These are phyloP conservation scores for Hemiprocne comata DNA, from an alignment of 2,113 vertebrate genomes.

Conservation along the genomic window DNA sequence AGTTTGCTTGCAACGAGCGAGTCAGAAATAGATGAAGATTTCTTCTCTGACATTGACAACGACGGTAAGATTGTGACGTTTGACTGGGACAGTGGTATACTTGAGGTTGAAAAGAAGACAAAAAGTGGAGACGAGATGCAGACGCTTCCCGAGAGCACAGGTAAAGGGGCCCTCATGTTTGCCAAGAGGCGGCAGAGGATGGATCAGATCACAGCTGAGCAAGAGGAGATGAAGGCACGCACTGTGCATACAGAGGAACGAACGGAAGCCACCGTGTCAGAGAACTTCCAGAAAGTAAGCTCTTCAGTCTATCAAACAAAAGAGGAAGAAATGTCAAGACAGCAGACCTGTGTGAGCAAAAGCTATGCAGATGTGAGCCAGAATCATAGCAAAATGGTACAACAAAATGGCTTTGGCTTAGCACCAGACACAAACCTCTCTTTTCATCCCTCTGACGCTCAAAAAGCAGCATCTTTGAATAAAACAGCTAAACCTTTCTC, in stretches of 20 bases:
- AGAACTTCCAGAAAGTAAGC: constrained; percentile 68
- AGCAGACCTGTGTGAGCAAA: constrained; percentile 70
- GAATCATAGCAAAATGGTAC: constrained; percentile 59
- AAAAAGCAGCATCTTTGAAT: constrained; percentile 76
- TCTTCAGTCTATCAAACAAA: constrained; percentile 68
- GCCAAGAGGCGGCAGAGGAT: constrained; percentile 89
- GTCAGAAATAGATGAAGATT: constrained; percentile 87
- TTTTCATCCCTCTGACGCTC: constrained; percentile 74
- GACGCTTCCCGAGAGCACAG: constrained; percentile 88
- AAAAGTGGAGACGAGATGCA: constrained; percentile 85
- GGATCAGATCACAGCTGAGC: constrained; percentile 92
- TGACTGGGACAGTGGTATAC: constrained; percentile 88
- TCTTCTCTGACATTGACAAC: constrained; percentile 79
- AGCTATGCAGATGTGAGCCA: constrained; percentile 83
- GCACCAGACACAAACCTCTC: constrained; percentile 47
- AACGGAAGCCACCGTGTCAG: constrained; percentile 35
- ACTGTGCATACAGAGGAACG: constrained; percentile 74
- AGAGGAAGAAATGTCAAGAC: constrained; percentile 39
- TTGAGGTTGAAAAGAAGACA: constrained; percentile 86
- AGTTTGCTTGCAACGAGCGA: constrained; percentile 77
- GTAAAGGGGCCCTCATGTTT: constrained; percentile 96
- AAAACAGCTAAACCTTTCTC: constrained; percentile 89
- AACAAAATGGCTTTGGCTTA: constrained; percentile 82
- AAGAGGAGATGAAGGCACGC: constrained; percentile 85
- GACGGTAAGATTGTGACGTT: constrained; percentile 82